Conservation (phyloP, 2,797 vertebrate genomes). For the Natrix natrix region DNA sequence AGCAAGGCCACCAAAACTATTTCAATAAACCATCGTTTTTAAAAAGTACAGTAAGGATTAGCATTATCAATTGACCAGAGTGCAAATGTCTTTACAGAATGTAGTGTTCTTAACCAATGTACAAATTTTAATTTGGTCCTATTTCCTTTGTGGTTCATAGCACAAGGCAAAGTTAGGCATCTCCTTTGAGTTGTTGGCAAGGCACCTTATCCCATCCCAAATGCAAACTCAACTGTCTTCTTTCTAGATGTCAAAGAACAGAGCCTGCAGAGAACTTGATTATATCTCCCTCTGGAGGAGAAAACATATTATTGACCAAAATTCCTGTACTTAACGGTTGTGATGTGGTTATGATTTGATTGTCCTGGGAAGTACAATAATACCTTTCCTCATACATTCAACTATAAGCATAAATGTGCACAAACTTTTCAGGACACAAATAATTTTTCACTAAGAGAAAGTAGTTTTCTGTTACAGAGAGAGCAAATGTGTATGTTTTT, state of each 20-base stretch:
- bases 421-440: neutral
- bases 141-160: neutral
- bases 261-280: neutral
- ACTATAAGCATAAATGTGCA: neutral
- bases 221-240: neutral
- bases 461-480: neutral
- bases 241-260: neutral
- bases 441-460: neutral
- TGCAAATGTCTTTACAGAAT: neutral
- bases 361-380: neutral
- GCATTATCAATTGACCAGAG: neutral
- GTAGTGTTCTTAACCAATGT: neutral
- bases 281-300: constrained; percentile 9
- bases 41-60: neutral
- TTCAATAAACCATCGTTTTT: neutral
- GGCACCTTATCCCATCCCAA: neutral
- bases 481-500: neutral
- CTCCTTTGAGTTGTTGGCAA: neutral
- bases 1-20: neutral
- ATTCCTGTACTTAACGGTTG: neutral
- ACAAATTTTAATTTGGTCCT: neutral
- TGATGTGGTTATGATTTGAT: neutral
- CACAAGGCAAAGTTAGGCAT: neutral
- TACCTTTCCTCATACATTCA: neutral
- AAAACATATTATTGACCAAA: neutral